Conservation (phyloP, 2,888 invertebrate genomes). For the Erannis defoliaria region DNA sequence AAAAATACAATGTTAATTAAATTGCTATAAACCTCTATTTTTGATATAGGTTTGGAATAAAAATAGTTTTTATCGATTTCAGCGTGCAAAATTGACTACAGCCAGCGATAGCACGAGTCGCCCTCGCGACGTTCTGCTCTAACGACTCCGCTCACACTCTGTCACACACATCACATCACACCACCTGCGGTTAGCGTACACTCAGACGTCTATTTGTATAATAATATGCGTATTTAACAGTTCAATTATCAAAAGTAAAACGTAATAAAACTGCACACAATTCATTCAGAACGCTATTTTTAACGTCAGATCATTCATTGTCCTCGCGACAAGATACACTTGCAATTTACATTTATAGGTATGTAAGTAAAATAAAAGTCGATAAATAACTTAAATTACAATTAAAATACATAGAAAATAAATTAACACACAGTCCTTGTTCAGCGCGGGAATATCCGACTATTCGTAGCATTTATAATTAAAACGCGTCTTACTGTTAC, state of each 20-base stretch:
- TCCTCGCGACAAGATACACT: constrained; percentile 64
- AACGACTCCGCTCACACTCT: constrained; percentile 50
- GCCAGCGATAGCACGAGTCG: constrained; percentile 72
- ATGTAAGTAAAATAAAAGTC: constrained; percentile 69
- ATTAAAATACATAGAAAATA: constrained; percentile 76
- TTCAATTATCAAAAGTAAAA: constrained; percentile 58
- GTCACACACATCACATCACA: constrained; percentile 55
- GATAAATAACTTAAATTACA: constrained; percentile 83
- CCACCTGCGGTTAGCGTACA: constrained; percentile 63
- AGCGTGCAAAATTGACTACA: constrained; percentile 82
- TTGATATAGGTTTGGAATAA: constrained; percentile 82
- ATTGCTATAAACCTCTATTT: constrained; percentile 81
- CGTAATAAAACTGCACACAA: constrained; percentile 69
- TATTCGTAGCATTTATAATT: constrained; percentile 74
- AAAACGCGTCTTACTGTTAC: constrained; percentile 79
- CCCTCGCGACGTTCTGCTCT: constrained; percentile 69
- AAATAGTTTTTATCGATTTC: constrained; percentile 70
- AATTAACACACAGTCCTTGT: constrained; percentile 84
- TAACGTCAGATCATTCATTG: constrained; percentile 77
- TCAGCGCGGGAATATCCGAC: constrained; percentile 78
- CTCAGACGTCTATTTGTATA: constrained; percentile 60
- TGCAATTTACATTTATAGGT: constrained; percentile 56
- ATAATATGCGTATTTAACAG: constrained; percentile 47
- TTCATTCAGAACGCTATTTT: constrained; percentile 60
- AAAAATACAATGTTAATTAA: constrained; percentile 84